These are phyloP conservation scores for Epiblema foenella DNA, from an alignment of 2,888 invertebrate species.

Conservation along the genomic window DNA sequence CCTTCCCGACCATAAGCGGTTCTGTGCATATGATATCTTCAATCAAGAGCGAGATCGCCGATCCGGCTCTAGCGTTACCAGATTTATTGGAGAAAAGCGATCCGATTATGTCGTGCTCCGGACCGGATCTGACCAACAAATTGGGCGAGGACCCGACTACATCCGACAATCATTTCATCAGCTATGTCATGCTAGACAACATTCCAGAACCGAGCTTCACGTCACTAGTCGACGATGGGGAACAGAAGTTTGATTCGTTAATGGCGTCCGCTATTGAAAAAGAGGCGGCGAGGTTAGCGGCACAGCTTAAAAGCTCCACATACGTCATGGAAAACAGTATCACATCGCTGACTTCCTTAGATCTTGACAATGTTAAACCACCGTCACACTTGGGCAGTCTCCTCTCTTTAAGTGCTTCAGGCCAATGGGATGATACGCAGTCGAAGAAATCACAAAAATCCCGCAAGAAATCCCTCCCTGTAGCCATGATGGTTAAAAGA, in stretches of 20 bases:
- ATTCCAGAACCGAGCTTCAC: constrained; percentile 71
- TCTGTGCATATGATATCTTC: constrained; percentile 90
- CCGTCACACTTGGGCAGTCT: constrained; percentile 91
- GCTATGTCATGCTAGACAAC: constrained; percentile 58
- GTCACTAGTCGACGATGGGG: constrained; percentile 78
- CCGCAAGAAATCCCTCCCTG: constrained; percentile 89
- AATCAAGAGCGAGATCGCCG: constrained; percentile 85
- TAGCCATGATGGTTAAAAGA: constrained; percentile 88
- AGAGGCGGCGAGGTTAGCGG: constrained; percentile 89
- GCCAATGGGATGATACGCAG: constrained; percentile 77
- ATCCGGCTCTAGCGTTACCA: constrained; percentile 66
- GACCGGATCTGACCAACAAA: constrained; percentile 74
- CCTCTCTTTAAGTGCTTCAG: constrained; percentile 81
- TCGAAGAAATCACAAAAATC: constrained; percentile 73
- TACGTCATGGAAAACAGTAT: constrained; percentile 84
- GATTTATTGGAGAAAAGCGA: constrained; percentile 77
- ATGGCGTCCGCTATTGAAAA: constrained; percentile 90
- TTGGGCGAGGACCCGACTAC: constrained; percentile 64
- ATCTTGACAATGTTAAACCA: constrained; percentile 90
- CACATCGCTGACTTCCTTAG: constrained; percentile 86
- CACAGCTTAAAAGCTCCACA: constrained; percentile 67
- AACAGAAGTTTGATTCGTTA: constrained; percentile 85
- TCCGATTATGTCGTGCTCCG: constrained; percentile 57
- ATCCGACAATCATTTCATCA: constrained; percentile 47
- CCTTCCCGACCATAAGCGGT: constrained; percentile 92